phyloP scores from a whole-genome alignment of 2,113 vertebrate genomes.

The Rynchops niger region DNA sequence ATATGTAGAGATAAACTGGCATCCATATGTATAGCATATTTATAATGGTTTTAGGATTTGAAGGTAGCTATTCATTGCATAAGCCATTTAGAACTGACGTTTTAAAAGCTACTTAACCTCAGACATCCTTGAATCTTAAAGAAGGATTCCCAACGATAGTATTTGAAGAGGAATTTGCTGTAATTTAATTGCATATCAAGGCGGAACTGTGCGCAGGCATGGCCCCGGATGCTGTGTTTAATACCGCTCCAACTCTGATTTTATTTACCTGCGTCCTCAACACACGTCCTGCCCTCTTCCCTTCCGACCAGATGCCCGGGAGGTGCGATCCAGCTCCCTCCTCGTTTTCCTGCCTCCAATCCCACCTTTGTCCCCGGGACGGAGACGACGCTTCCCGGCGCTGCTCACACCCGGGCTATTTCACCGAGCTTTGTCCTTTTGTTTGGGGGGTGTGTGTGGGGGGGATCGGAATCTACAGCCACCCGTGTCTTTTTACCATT shows the following conservation, averaged over 20 bases:
- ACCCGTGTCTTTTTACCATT: constrained; percentile 59
- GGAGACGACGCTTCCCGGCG: constrained; percentile 40
- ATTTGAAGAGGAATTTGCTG: constrained; percentile 76
- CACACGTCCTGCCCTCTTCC: constrained; percentile 71
- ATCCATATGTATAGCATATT: constrained; percentile 74
- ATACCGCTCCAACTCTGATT: constrained; percentile 67
- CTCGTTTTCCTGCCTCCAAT: background rate
- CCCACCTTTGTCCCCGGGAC: constrained; percentile 8
- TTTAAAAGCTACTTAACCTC: constrained; percentile 80
- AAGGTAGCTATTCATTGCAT: constrained; percentile 74
- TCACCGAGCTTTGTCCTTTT: constrained; percentile 54
- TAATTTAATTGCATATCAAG: constrained; percentile 75
- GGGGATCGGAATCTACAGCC: constrained; percentile 33
- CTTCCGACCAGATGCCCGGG: constrained; percentile 77
- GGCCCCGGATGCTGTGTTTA: constrained; percentile 47
- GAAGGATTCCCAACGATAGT: constrained; percentile 70
- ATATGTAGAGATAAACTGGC: constrained; percentile 75
- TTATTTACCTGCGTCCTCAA: constrained; percentile 80
- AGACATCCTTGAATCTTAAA: constrained; percentile 71
- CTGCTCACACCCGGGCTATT: constrained; percentile 37
- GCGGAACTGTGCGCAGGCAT: constrained; percentile 57
- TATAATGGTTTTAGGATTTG: constrained; percentile 76
- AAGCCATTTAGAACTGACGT: constrained; percentile 70
- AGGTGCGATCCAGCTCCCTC: constrained; percentile 66
- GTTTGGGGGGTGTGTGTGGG: constrained; percentile 37